Conservation (phyloP, 2,797 vertebrate genomes). For the Pteronotus mesoamericanus region DNA sequence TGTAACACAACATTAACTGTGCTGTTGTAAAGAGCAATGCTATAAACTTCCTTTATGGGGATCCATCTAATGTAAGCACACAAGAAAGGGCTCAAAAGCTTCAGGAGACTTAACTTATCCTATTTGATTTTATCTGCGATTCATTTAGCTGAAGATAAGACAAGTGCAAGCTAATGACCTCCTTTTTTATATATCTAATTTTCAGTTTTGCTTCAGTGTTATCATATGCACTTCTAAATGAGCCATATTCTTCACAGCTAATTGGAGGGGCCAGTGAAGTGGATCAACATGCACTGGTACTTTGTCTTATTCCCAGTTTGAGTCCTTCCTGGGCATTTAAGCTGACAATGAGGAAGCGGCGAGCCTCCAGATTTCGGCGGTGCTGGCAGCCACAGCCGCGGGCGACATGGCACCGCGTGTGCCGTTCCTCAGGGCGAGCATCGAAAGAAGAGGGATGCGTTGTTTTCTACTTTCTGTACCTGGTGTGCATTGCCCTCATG, state of each 20-base stretch:
- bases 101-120: constrained; percentile 50
- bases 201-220: constrained; percentile 64
- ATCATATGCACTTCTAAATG: constrained; percentile 60
- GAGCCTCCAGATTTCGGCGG: constrained; percentile 42
- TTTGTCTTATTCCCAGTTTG: constrained; percentile 66
- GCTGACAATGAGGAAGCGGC: constrained; percentile 38
- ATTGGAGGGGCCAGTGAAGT: constrained; percentile 70
- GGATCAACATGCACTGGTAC: constrained; percentile 32
- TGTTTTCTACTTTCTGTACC: constrained; percentile 28
- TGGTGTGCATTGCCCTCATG: neutral
- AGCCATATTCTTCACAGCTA: constrained; percentile 72
- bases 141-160: constrained; percentile 64
- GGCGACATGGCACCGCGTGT: constrained; percentile 35
- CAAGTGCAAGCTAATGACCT: constrained; percentile 60
- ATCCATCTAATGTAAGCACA: constrained; percentile 47
- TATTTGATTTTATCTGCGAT: constrained; percentile 60
- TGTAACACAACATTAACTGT: constrained; percentile 64
- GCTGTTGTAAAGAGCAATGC: constrained; percentile 45
- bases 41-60: constrained; percentile 64
- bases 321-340: constrained; percentile 47
- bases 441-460: neutral
- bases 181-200: constrained; percentile 69
- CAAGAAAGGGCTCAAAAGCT: constrained; percentile 44
- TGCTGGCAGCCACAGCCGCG: neutral
- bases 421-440: constrained; percentile 27